These are phyloP conservation scores for Harlomillsia oculata DNA, from an alignment of 1,140 invertebrate genomes.

Conservation along the genomic window DNA sequence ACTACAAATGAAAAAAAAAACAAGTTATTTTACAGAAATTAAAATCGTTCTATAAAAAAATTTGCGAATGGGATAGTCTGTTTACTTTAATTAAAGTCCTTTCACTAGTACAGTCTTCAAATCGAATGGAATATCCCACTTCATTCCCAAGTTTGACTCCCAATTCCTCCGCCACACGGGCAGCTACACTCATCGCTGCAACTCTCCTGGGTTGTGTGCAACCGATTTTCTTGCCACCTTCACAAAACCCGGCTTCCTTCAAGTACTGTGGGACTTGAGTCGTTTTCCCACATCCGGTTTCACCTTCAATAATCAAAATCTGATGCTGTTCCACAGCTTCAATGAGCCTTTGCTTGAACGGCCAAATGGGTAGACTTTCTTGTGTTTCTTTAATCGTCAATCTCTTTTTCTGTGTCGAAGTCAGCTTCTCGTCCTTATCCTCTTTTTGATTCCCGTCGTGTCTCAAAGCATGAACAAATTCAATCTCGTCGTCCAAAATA, in stretches of 20 bases:
- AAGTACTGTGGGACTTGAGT: conserved; percentile 98
- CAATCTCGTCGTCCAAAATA: conserved; percentile 89
- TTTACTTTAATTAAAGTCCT: conserved; percentile 44
- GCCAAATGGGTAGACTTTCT: conserved; percentile 86
- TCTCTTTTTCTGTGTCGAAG: conserved; percentile 63
- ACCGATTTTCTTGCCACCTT: conserved; percentile 68
- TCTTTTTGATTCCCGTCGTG: conserved; percentile 61
- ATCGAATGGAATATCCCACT: conserved; percentile 67
- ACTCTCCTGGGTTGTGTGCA: conserved; percentile 68
- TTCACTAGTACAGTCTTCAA: conserved; percentile 69
- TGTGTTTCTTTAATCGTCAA: conserved; percentile 85
- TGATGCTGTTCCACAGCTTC: conserved; percentile 81
- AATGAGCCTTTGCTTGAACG: conserved; percentile 81
- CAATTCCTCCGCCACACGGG: conserved; percentile 63
- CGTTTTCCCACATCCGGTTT: conserved; percentile 96
- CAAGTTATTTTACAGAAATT: no score
- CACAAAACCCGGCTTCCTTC: conserved; percentile 77
- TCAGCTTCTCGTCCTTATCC: conserved; percentile 46
- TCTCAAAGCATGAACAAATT: conserved; percentile 86
- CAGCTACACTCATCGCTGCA: conserved; percentile 69
- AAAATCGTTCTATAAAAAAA: conserved; percentile 49
- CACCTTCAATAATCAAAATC: conserved; percentile 92
- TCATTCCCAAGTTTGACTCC: conserved; percentile 58
- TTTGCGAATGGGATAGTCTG: no score
- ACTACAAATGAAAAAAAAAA: no score